phyloP scores from a whole-genome alignment of 2,113 vertebrate genomes.

The Mohoua ochrocephala region DNA sequence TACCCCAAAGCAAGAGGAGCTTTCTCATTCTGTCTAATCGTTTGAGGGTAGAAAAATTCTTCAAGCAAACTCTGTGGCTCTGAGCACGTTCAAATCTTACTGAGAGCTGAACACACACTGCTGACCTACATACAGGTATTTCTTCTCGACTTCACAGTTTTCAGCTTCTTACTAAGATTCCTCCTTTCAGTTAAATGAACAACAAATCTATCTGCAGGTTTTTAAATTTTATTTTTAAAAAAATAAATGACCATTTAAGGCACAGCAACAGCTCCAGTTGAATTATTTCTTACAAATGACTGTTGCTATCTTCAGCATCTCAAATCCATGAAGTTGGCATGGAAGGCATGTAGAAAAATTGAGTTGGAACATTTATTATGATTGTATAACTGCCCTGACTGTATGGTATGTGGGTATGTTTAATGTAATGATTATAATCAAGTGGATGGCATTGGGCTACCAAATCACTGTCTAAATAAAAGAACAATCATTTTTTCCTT shows the following conservation, averaged over 20 bases:
- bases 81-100: background rate
- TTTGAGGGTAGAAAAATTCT: background rate
- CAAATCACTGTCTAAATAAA: background rate
- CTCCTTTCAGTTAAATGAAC: background rate
- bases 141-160: background rate
- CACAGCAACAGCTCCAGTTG: background rate
- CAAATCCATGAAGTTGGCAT: background rate
- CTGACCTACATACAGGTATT: background rate
- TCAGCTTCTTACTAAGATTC: background rate
- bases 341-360: background rate
- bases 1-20: background rate
- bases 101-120: background rate
- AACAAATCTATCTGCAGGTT: background rate
- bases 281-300: background rate
- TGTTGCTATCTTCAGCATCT: background rate
- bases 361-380: background rate
- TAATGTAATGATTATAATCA: background rate
- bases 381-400: background rate
- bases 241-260: background rate
- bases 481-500: background rate
- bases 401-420: background rate
- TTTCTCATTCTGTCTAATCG: background rate
- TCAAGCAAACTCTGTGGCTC: background rate
- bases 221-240: background rate
- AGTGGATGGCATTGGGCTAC: background rate